Evolutionary conservation across 2,113 vertebrate genomes (phyloP).

Genomic region (Peromyscus leucopus): DNA sequence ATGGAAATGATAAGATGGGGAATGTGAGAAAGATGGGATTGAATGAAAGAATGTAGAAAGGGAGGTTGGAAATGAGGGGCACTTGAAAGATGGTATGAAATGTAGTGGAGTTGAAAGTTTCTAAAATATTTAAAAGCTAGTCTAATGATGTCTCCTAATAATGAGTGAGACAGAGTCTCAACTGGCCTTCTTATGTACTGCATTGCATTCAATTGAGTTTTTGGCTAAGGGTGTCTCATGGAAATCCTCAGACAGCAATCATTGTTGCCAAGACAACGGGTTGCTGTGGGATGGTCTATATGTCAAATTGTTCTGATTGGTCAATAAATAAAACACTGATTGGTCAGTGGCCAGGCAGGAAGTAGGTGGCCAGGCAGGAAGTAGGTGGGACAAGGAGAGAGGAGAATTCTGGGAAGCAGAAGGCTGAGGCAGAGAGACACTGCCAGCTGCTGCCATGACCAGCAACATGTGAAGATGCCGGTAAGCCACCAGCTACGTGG

Average conservation of each 20-base stretch:
- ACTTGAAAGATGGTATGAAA: neutral
- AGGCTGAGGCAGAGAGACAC: no score
- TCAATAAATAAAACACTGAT: no score
- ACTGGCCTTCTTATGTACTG: neutral
- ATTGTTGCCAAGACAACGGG: neutral
- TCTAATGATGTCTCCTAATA: neutral
- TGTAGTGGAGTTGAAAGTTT: neutral
- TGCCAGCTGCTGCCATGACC: no score
- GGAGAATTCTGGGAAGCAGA: no score
- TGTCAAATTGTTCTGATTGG: no score
- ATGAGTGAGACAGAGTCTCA: neutral
- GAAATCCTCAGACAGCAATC: neutral
- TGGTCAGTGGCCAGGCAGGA: no score
- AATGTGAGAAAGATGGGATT: neutral
- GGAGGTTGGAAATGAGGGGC: neutral
- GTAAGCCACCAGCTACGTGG: no score
- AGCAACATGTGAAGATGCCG: no score
- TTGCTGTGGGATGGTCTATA: no score
- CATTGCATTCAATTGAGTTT: neutral
- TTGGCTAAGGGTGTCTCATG: neutral
- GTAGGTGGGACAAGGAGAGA: no score
- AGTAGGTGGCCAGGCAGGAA: no score
- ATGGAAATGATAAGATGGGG: neutral
- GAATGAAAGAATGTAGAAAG: neutral
- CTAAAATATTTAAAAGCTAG: neutral